Evolutionary conservation across 2,888 invertebrate genomes (phyloP).

Genomic region (Maniola hyperantus): DNA sequence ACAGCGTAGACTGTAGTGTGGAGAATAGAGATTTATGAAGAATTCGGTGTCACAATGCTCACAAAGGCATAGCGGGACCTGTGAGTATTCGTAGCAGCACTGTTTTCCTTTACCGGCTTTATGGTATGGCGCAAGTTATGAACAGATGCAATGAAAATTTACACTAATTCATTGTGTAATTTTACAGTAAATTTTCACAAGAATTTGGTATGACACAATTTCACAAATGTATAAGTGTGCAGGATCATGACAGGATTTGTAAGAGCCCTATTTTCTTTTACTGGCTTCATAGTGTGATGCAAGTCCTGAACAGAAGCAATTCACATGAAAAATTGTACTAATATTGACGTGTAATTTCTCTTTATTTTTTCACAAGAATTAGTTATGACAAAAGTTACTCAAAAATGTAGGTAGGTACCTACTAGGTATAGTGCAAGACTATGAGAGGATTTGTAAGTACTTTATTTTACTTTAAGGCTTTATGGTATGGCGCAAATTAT

Average conservation of each 20-base stretch:
- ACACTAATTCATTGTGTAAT: not conserved
- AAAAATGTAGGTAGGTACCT: too few relatives aligned
- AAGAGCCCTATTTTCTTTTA: slow-evolving; percentile 32
- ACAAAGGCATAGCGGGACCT: slow-evolving; percentile 39
- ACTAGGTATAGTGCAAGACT: not conserved
- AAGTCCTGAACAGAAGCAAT: slow-evolving; percentile 11
- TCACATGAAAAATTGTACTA: too few relatives aligned
- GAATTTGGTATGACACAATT: too few relatives aligned
- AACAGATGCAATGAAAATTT: not conserved
- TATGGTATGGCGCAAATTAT: too few relatives aligned
- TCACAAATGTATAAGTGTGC: too few relatives aligned
- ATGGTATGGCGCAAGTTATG: slow-evolving; percentile 28
- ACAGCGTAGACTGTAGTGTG: not conserved
- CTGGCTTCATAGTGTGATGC: slow-evolving; percentile 34
- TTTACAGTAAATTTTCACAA: not conserved
- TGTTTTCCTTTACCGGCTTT: slow-evolving; percentile 37
- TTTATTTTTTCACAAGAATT: not conserved
- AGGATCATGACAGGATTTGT: slow-evolving; percentile 30
- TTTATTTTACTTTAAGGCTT: too few relatives aligned
- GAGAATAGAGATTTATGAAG: slow-evolving; percentile 12
- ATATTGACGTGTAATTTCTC: not conserved
- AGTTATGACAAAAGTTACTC: too few relatives aligned
- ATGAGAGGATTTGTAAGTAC: slow-evolving; percentile 33
- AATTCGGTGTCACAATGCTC: slow-evolving; percentile 37
- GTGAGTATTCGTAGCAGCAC: slow-evolving; percentile 33